Conservation (phyloP, 35 echinoderm and acorn worm species). For the Eucidaris tribuloides region DNA sequence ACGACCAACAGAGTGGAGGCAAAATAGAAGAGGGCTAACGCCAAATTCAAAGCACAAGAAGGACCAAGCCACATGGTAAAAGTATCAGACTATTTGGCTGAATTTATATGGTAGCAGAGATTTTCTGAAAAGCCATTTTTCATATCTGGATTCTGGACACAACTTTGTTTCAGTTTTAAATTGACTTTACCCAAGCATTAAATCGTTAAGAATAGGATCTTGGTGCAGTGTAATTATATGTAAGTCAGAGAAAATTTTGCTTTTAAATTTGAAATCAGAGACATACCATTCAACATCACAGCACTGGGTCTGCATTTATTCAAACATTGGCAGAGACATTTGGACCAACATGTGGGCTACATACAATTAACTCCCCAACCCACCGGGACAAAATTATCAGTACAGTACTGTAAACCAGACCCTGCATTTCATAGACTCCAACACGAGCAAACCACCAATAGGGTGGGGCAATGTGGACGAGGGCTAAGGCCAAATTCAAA, state of each 20-base stretch:
- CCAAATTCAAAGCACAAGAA: background rate
- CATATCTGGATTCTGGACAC: background rate
- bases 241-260: too few species aligned
- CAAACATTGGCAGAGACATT: too few species aligned
- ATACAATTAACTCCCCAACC: conserved; percentile 1
- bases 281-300: too few species aligned
- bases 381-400: background rate
- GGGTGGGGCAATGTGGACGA: background rate
- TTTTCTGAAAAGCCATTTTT: background rate
- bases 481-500: conserved; percentile 3
- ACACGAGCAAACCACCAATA: conserved; percentile 15
- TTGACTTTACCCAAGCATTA: too few species aligned
- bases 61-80: background rate
- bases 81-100: background rate
- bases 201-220: too few species aligned
- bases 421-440: background rate
- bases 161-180: too few species aligned
- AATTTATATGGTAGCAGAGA: background rate
- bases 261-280: too few species aligned
- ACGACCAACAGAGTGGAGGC: conserved; percentile 10
- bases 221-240: too few species aligned
- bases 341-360: conserved; percentile 18
- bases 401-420: conserved; percentile 25
- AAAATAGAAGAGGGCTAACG: background rate
- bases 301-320: too few species aligned